These are phyloP conservation scores for Cephonodes hylas DNA, from an alignment of 2,888 invertebrate genomes.

Conservation along the genomic window DNA sequence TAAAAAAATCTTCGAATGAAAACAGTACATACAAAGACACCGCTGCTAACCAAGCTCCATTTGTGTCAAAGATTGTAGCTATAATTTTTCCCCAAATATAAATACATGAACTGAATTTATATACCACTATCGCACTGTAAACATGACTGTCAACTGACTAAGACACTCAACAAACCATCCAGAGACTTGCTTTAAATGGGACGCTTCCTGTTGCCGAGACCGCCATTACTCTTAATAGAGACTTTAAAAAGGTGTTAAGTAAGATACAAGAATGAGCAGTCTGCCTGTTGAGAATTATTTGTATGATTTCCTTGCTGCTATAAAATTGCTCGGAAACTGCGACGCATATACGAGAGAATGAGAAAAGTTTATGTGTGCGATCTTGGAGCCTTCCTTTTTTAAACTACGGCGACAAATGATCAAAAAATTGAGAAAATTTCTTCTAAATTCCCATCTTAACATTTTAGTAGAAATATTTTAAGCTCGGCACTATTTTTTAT, in stretches of 20 bases:
- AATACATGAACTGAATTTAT: not conserved
- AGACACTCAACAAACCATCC: slow-evolving; percentile 22
- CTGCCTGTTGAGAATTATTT: not conserved
- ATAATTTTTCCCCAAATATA: not conserved
- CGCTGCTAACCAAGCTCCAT: too few species aligned
- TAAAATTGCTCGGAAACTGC: not conserved
- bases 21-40: not conserved
- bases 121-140: not conserved
- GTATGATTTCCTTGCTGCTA: not conserved
- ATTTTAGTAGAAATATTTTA: too few species aligned
- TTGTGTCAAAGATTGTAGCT: not conserved
- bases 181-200: slow-evolving; percentile 20
- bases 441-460: too few species aligned
- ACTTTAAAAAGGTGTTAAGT: slow-evolving; percentile 8
- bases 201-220: slow-evolving; percentile 2
- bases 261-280: not conserved
- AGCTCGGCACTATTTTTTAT: too few species aligned
- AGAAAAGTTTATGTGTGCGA: too few species aligned
- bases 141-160: slow-evolving; percentile 26
- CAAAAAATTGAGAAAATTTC: too few species aligned
- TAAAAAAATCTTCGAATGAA: not conserved
- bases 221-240: slow-evolving; percentile 12
- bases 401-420: too few species aligned
- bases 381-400: too few species aligned
- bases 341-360: too few species aligned